Evolutionary conservation across 2,113 vertebrate genomes (phyloP).

Genomic region (Nothoprocta pentlandii): DNA sequence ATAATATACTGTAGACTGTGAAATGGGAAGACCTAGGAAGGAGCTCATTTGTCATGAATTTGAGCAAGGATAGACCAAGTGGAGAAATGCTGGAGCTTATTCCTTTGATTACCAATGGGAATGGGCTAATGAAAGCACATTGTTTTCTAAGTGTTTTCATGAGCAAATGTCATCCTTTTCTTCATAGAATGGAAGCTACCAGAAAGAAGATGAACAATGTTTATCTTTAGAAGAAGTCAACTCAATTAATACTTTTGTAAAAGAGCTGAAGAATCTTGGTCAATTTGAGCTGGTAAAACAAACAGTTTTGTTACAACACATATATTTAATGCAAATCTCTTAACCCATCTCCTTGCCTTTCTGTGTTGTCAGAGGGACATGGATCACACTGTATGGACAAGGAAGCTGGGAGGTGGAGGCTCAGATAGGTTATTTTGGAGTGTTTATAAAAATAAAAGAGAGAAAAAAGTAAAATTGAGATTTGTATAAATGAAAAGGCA

Average conservation of each 20-base stretch:
- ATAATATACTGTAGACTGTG: not conserved
- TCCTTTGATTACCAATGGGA: not conserved
- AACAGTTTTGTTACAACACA: not conserved
- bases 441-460: not conserved
- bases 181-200: conserved; percentile 79
- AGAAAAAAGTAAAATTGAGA: not conserved
- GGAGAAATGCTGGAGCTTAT: not conserved
- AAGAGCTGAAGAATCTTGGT: conserved; percentile 83
- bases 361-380: not conserved
- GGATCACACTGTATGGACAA: not conserved
- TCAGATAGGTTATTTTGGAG: not conserved
- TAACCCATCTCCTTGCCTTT: not conserved
- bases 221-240: conserved; percentile 82
- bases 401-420: not conserved
- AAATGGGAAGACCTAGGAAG: not conserved
- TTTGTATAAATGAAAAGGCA: not conserved
- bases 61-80: not conserved
- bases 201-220: conserved; percentile 74
- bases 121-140: not conserved
- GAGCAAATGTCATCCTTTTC: not conserved
- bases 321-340: not conserved
- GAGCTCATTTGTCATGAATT: not conserved
- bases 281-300: conserved; percentile 88
- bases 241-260: conserved; percentile 83
- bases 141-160: not conserved